These are phyloP conservation scores for Sebastes itinus DNA, from an alignment of 2,797 vertebrate genomes.

Conservation along the genomic window DNA sequence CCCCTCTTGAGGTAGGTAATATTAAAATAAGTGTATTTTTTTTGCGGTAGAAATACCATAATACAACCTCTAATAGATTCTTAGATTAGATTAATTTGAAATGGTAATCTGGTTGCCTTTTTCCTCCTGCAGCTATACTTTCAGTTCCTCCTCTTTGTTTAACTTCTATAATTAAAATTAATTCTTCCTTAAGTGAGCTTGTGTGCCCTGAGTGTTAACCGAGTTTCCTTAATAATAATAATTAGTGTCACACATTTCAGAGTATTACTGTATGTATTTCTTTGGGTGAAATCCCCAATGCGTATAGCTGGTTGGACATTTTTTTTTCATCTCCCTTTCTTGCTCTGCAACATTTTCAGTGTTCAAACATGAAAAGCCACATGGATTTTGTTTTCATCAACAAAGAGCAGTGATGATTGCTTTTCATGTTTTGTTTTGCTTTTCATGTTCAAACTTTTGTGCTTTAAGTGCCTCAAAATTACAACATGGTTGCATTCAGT, in stretches of 20 bases:
- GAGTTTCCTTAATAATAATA: constrained; percentile 11
- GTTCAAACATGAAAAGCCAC: not conserved
- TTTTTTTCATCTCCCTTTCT: not conserved
- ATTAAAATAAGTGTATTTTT: constrained; percentile 1
- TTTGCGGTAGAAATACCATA: not conserved
- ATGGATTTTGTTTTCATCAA: not conserved
- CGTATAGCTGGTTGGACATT: not conserved
- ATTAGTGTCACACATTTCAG: not conserved
- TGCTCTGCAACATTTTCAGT: not conserved
- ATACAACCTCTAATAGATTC: not conserved
- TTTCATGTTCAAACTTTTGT: not conserved
- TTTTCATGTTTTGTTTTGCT: not conserved
- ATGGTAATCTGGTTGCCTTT: not conserved
- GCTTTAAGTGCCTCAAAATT: not conserved
- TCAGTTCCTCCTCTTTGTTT: constrained; percentile 4
- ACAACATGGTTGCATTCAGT: not conserved
- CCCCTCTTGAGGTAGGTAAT: not conserved
- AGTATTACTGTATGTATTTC: constrained; percentile 1
- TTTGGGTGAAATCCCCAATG: not conserved
- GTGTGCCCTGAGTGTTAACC: not conserved
- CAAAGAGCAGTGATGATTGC: not conserved
- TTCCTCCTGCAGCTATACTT: not conserved
- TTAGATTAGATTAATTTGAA: not conserved
- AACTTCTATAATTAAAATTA: not conserved
- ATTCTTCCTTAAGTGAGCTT: constrained; percentile 6